Conservation (phyloP, 2,797 vertebrate genomes). For the Atherinosoma microstoma region DNA sequence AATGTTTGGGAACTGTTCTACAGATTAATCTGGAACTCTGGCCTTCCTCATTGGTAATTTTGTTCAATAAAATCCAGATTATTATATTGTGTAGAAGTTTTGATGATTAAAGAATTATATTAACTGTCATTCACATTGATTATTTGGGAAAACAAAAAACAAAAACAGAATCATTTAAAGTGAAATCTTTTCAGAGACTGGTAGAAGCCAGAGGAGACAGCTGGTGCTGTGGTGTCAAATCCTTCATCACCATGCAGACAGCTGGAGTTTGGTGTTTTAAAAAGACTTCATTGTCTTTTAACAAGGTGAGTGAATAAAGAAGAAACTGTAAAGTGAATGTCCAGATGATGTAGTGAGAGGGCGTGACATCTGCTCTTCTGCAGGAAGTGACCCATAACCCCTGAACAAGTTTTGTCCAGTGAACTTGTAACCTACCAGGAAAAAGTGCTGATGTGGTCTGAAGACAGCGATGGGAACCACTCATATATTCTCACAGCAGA, state of each 20-base stretch:
- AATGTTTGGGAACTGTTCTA: too few species aligned
- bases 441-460: conserved; percentile 36
- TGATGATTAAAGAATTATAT: too few species aligned
- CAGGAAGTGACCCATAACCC: conserved; percentile 79
- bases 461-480: conserved; percentile 5
- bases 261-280: conserved; percentile 11
- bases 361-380: conserved; percentile 72
- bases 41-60: too few species aligned
- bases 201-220: background rate
- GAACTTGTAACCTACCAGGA: conserved; percentile 42
- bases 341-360: conserved; percentile 67
- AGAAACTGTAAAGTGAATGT: conserved; percentile 51
- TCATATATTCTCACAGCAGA: conserved; percentile 33
- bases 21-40: too few species aligned
- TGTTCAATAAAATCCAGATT: too few species aligned
- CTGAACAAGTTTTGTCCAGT: conserved; percentile 45
- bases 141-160: too few species aligned
- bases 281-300: conserved; percentile 7
- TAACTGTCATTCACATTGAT: too few species aligned
- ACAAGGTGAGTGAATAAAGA: conserved; percentile 37
- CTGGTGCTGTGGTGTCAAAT: background rate
- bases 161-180: too few species aligned
- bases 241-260: conserved; percentile 24
- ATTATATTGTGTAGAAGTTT: too few species aligned
- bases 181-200: background rate